Conservation (phyloP, 2,113 vertebrate species). For the Pleuronectes platessa region DNA sequence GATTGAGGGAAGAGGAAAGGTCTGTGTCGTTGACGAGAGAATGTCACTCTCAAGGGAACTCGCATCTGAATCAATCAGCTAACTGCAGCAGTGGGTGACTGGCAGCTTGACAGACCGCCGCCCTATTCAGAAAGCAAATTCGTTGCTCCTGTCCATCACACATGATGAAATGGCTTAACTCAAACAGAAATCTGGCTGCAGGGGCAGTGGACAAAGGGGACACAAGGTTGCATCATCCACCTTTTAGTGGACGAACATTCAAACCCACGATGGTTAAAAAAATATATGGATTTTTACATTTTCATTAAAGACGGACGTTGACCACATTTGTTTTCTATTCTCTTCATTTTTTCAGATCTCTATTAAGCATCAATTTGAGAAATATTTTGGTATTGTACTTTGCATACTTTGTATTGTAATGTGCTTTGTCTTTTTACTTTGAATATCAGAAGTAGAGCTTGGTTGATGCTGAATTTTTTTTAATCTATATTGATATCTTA, state of each 20-base stretch:
- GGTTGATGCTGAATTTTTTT: too few relatives aligned
- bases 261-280: not conserved
- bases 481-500: too few relatives aligned
- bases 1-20: slow-evolving; percentile 14
- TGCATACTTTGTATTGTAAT: too few relatives aligned
- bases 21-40: slow-evolving; percentile 47
- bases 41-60: slow-evolving; percentile 56
- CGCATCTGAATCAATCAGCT: slow-evolving; percentile 62
- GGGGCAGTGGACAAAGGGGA: slow-evolving; percentile 46
- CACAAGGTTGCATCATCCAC: slow-evolving; percentile 27
- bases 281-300: not conserved
- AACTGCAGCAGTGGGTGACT: slow-evolving; percentile 46
- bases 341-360: not conserved
- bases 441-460: not conserved
- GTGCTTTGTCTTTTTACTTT: not conserved
- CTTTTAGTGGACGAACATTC: slow-evolving; percentile 32
- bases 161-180: slow-evolving; percentile 61
- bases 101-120: slow-evolving; percentile 59
- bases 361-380: not conserved
- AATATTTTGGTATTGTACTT: not conserved
- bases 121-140: slow-evolving; percentile 58
- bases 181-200: slow-evolving; percentile 29
- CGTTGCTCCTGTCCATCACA: slow-evolving; percentile 53
- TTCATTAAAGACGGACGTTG: not conserved
- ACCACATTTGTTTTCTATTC: not conserved